Base-by-base conservation (phyloP, 2,113 vertebrate genomes). In the Carassius auratus region DNA sequence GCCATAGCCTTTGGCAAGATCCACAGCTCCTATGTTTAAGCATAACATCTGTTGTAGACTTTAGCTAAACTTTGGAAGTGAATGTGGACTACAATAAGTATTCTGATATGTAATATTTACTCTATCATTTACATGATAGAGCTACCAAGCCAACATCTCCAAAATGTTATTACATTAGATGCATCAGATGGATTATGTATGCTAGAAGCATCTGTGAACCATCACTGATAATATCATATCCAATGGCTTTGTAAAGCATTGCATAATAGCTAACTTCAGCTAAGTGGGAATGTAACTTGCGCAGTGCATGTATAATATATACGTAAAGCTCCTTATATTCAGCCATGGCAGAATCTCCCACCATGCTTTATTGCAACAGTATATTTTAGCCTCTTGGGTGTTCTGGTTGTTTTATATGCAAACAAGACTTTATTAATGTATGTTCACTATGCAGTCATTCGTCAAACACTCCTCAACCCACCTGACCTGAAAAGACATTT, bases 401-500 rank as follows among this genome's bases (percentile, higher is more conserved):
- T 64, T 81, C 59, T 33, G 55, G 17, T 64, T 64, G 59, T 30
- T 76, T 62, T 77, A 42, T 64, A 62, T 36, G 42, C 75, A 62
- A 64, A 30, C 75, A 48, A 76, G 48, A 50, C 30, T 38, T 48
- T 36, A 78, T 52, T 50, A n/a, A 62, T 77, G 33, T 15, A 64
- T 48, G 59, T 81, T 48, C 13, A 5, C 57, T 57, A 17, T 76
- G 38, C 38, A 59, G 6, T 50, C 50, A 66, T 86, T 69, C 42
- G 21, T 61, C 59, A 74, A 69, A 48, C 30, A 23, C 73, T 26
- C 59, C 45, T 69, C 74, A 83, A 68, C 81, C 36, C 23, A 6
- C 80, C 86, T 76, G 64, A 85, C 76, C 69, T 19, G 74, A 62
- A 73, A 48, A 66, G 62, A 57, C 59, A 75, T 71, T 42, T 81